Evolutionary conservation across 2,113 vertebrate species (phyloP).

Genomic region (Noturus placidus): DNA sequence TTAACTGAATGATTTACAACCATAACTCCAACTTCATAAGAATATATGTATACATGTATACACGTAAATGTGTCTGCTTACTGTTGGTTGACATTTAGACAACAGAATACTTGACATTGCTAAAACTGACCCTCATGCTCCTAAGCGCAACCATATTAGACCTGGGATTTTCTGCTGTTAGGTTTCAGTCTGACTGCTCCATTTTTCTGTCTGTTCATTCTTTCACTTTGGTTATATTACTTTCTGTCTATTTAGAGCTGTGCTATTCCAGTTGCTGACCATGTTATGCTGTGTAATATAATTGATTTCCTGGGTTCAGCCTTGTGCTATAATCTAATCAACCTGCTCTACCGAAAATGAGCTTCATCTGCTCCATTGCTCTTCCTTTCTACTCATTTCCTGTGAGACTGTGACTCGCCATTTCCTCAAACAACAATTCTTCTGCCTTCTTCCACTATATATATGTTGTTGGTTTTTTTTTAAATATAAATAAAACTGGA

Average conservation of each 20-base stretch:
- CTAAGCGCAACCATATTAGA: neutral
- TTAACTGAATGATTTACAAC: neutral
- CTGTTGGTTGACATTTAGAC: neutral
- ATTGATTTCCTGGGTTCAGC: slow-evolving; percentile 63
- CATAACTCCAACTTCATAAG: neutral
- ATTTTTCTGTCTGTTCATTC: neutral
- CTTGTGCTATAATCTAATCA: slow-evolving; percentile 71
- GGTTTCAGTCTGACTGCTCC: neutral
- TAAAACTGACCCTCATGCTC: neutral
- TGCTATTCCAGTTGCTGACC: slow-evolving; percentile 21
- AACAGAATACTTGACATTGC: neutral
- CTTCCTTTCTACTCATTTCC: slow-evolving; percentile 36
- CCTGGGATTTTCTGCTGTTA: neutral
- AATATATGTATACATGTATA: neutral
- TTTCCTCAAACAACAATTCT: neutral
- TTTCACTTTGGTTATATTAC: neutral
- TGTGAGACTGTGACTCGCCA: slow-evolving; percentile 18
- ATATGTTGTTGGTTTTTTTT: too few species aligned
- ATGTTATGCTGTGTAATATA: slow-evolving; percentile 55
- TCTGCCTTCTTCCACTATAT: slow-evolving; percentile 21
- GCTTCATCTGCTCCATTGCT: slow-evolving; percentile 40
- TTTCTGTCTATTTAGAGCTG: slow-evolving; percentile 7
- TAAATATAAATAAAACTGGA: neutral
- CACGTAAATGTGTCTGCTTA: neutral
- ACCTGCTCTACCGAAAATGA: slow-evolving; percentile 62